A percentile compares a stretch with the other conserved stretches of the same genome.
Conservation (phyloP, 2,888 invertebrate species). For the Cerastoderma edule region DNA sequence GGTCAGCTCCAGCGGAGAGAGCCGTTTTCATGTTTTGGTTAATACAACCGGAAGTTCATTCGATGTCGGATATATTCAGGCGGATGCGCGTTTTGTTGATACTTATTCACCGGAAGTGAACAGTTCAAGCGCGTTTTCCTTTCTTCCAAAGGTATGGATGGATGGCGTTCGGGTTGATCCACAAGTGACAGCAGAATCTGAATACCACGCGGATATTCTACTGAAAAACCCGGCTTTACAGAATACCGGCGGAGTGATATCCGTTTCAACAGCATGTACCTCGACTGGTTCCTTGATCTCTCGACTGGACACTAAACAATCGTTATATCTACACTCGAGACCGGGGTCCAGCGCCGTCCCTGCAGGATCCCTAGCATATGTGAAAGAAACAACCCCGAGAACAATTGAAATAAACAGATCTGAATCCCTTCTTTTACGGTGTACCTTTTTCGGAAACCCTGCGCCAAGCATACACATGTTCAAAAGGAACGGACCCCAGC, state of each 20-base stretch:
- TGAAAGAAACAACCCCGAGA: not conserved
- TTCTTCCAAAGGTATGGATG: conserved; percentile 32
- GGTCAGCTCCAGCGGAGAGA: conserved; percentile 44
- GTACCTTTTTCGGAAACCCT: conserved; percentile 44
- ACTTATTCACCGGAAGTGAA: not conserved
- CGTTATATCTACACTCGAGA: conserved; percentile 27
- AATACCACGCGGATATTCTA: conserved; percentile 42
- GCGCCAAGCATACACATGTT: conserved; percentile 27
- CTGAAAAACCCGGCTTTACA: conserved; percentile 26
- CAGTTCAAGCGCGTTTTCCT: conserved; percentile 36
- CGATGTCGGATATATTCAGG: conserved; percentile 46
- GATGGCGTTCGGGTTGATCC: conserved; percentile 14
- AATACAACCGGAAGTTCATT: conserved; percentile 44
- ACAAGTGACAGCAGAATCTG: conserved; percentile 11
- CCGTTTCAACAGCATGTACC: conserved; percentile 36
- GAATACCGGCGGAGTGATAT: conserved; percentile 35
- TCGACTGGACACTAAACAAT: conserved; percentile 43
- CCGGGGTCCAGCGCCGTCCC: conserved; percentile 26
- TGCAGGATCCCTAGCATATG: conserved; percentile 9
- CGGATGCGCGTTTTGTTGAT: conserved; percentile 34
- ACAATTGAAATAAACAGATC: conserved; percentile 6
- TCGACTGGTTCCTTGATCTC: conserved; percentile 21
- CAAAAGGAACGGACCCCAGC: conserved; percentile 1
- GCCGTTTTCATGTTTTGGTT: conserved; percentile 43
- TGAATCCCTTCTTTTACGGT: conserved; percentile 28